phyloP scores from a whole-genome alignment of 2,113 vertebrate genomes.

The Rhinolophus sinicus region DNA sequence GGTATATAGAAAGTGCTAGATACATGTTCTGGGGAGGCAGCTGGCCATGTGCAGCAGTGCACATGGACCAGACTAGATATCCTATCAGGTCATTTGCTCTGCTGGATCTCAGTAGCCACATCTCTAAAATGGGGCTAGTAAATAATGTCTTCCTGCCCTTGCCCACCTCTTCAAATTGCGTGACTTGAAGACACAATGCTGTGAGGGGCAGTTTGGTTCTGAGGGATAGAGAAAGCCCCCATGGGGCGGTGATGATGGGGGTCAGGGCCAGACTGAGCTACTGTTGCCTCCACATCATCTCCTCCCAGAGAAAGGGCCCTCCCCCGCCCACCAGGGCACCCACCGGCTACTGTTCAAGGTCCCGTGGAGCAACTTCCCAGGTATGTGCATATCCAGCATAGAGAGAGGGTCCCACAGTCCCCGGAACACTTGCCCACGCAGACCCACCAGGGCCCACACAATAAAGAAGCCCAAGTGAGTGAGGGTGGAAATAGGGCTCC shows the following conservation, averaged over 20 bases:
- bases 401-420: background rate
- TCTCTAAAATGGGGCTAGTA: background rate
- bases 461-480: background rate
- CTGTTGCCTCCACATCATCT: background rate
- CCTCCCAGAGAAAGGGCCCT: background rate
- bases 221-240: background rate
- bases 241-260: background rate
- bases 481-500: background rate
- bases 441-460: too few species aligned
- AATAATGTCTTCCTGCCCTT: background rate
- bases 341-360: background rate
- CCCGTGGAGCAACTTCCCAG: background rate
- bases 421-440: background rate
- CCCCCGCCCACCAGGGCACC: background rate
- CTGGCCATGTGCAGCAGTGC: background rate
- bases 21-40: background rate
- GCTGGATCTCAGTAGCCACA: background rate
- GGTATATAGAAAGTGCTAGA: background rate
- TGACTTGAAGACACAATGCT: background rate
- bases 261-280: background rate
- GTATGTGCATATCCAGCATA: background rate
- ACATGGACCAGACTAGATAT: background rate
- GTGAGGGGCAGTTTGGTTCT: background rate
- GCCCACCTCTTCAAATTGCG: too few species aligned
- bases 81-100: background rate